These are phyloP conservation scores for Enteromius trimaculatus DNA, from an alignment of 2,797 vertebrate genomes.

Conservation along the genomic window DNA sequence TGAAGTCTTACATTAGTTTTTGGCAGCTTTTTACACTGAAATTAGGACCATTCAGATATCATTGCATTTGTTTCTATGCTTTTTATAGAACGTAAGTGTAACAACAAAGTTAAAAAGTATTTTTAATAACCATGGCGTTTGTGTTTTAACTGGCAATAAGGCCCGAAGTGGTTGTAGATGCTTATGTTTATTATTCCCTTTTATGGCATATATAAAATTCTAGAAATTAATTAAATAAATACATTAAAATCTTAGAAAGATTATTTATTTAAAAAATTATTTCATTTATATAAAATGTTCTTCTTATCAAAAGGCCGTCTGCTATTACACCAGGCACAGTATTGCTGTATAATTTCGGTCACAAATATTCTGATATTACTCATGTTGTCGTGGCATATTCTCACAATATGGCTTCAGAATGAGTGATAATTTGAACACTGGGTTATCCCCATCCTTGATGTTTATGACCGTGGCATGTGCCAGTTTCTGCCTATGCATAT, in stretches of 20 bases:
- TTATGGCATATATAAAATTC: background rate
- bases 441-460: slow-evolving; percentile 12
- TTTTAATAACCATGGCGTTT: background rate
- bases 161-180: background rate
- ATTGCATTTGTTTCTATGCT: background rate
- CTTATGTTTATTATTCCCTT: slow-evolving; percentile 9
- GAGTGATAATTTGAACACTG: slow-evolving; percentile 2
- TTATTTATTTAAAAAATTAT: background rate
- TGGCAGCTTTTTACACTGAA: background rate
- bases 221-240: background rate
- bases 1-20: background rate
- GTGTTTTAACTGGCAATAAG: background rate
- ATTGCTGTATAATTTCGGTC: slow-evolving; percentile 2
- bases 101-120: background rate
- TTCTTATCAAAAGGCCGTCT: background rate
- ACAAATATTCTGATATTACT: slow-evolving; percentile 14
- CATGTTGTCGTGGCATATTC: background rate
- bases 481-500: background rate
- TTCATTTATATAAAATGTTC: background rate
- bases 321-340: background rate
- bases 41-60: background rate
- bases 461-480: background rate
- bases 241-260: background rate
- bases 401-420: slow-evolving; percentile 15
- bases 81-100: background rate